Conservation (phyloP, 1,140 invertebrate genomes). For the Dinothrombium tinctorium region DNA sequence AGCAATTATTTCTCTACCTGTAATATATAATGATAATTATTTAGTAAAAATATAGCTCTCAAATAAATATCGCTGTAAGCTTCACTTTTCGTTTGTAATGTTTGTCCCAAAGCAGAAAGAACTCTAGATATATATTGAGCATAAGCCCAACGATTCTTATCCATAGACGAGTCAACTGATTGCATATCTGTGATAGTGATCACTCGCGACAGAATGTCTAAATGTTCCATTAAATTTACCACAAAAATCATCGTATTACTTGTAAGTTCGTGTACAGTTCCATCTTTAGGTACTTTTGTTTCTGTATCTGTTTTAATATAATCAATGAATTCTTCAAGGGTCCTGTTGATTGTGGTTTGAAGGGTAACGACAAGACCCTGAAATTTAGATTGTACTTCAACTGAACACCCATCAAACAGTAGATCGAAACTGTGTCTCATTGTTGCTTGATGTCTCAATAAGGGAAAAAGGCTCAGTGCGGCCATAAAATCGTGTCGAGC, state of each 20-base stretch:
- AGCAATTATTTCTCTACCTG: no score
- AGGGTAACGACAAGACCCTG: constrained; percentile 44
- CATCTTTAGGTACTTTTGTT: constrained; percentile 65
- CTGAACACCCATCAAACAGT: constrained; percentile 30
- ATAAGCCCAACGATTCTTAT: constrained; percentile 15
- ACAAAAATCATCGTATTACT: constrained; percentile 70
- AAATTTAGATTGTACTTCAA: constrained; percentile 21
- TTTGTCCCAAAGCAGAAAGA: constrained; percentile 53
- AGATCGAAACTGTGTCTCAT: constrained; percentile 61
- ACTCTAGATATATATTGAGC: constrained; percentile 28
- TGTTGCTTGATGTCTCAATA: constrained; percentile 49
- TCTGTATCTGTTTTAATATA: constrained; percentile 59
- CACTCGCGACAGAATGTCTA: constrained; percentile 15
- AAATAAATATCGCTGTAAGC: constrained; percentile 49
- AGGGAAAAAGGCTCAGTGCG: constrained; percentile 59
- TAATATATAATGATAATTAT: constrained; percentile 78
- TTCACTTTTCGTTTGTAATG: constrained; percentile 49
- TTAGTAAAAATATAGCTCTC: constrained; percentile 56
- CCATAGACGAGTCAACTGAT: constrained; percentile 11
- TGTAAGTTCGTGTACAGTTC: constrained; percentile 83
- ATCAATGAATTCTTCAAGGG: constrained; percentile 77
- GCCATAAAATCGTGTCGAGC: constrained; percentile 52
- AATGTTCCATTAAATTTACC: constrained; percentile 39
- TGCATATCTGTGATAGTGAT: constrained; percentile 13
- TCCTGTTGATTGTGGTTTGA: constrained; percentile 52